A percentile compares a stretch with the other conserved stretches of the same genome.
These are phyloP conservation scores for Sparidentex hasta DNA, from an alignment of 2,797 vertebrate species.

Conservation along the genomic window DNA sequence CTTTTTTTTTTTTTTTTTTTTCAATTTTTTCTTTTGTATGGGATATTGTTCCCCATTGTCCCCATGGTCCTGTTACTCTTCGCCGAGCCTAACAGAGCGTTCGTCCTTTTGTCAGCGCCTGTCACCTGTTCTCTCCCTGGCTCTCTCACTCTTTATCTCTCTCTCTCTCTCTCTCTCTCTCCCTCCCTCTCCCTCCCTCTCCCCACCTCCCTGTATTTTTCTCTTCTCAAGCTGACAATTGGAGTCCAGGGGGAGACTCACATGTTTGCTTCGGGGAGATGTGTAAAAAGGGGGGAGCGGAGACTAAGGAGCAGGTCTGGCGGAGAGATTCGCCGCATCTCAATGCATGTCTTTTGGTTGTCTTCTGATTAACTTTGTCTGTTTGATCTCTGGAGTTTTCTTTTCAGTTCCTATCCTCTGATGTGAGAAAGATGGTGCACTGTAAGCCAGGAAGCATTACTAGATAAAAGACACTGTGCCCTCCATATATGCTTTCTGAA, in stretches of 20 bases:
- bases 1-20: slow-evolving; percentile 77
- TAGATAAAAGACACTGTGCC: slow-evolving; percentile 77
- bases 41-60: slow-evolving; percentile 79
- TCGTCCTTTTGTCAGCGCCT: slow-evolving; percentile 84
- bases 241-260: slow-evolving; percentile 79
- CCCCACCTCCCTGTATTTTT: slow-evolving; percentile 68
- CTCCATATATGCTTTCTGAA: slow-evolving; percentile 74
- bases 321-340: slow-evolving; percentile 71
- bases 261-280: slow-evolving; percentile 75
- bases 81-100: slow-evolving; percentile 79
- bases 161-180: slow-evolving; percentile 38
- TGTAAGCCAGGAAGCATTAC: slow-evolving; percentile 71
- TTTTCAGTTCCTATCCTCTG: slow-evolving; percentile 74
- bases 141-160: slow-evolving; percentile 30
- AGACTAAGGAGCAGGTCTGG: slow-evolving; percentile 72
- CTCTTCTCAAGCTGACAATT: slow-evolving; percentile 80
- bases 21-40: slow-evolving; percentile 66
- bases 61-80: slow-evolving; percentile 83
- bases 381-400: slow-evolving; percentile 84
- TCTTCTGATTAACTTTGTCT: slow-evolving; percentile 85
- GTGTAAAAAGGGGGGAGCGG: slow-evolving; percentile 55
- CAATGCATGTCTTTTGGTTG: slow-evolving; percentile 75
- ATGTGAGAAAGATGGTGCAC: slow-evolving; percentile 71
- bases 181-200: slow-evolving; percentile 43
- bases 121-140: slow-evolving; percentile 79